Percentiles rank a stretch among this genome's conserved stretches.
These are phyloP conservation scores for Aurelia sp. DNA, from an alignment of 30 jellyfish, hydroid and myxozoan genomes.

Conservation along the genomic window DNA sequence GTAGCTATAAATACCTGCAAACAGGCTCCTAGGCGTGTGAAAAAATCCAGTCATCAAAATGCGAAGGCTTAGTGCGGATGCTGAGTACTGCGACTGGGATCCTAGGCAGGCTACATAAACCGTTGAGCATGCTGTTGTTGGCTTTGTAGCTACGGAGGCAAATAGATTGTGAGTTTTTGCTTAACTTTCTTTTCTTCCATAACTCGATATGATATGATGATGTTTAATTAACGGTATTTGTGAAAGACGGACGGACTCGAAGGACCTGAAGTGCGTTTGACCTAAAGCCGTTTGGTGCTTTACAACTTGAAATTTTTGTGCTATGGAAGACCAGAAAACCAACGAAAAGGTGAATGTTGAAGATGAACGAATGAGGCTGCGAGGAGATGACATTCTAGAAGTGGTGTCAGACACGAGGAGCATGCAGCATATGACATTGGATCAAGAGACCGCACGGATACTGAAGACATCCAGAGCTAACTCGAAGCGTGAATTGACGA, in stretches of 20 bases:
- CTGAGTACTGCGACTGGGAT: neutral
- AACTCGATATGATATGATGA: no score
- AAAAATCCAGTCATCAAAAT: neutral
- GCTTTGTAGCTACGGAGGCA: neutral
- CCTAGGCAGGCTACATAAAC: no score
- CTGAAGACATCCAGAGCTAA: neutral
- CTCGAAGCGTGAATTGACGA: neutral
- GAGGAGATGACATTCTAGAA: no score
- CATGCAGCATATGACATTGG: no score
- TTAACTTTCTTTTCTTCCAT: neutral
- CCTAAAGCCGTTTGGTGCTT: slow-evolving; percentile 11
- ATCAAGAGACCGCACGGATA: slow-evolving; percentile 2
- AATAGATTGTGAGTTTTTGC: neutral
- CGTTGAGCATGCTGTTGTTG: no score
- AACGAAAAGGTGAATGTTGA: neutral
- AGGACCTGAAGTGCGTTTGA: neutral
- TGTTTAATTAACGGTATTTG: neutral
- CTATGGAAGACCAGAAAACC: slow-evolving; percentile 33
- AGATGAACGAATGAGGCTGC: slow-evolving; percentile 1
- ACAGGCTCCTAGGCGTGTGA: neutral
- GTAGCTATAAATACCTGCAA: no score
- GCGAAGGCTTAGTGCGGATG: neutral
- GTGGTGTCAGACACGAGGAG: no score
- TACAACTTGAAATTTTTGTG: slow-evolving; percentile 8
- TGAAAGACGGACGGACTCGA: neutral